These are phyloP conservation scores for Pangasius sanitwongsei DNA, from an alignment of 2,797 vertebrate species.

Conservation along the genomic window DNA sequence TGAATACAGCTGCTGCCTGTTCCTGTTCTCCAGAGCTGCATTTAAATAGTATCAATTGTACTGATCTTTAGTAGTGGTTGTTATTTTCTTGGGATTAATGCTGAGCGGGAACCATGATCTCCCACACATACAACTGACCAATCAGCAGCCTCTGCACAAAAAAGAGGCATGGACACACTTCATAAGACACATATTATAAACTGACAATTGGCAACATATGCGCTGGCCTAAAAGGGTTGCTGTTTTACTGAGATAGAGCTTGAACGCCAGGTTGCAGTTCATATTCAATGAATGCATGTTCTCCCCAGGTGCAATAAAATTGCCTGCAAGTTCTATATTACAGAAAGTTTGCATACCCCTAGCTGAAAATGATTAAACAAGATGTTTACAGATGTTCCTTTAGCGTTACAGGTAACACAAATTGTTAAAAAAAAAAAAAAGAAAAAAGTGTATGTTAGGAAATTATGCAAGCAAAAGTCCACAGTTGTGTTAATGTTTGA, in stretches of 20 bases:
- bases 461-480: no score
- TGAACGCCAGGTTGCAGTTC: background rate
- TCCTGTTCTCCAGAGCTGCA: background rate
- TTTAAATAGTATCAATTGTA: background rate
- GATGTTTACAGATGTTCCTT: no score
- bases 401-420: no score
- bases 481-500: no score
- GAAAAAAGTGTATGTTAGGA: no score
- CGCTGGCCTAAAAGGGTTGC: background rate
- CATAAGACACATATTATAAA: background rate
- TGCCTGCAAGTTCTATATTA: background rate
- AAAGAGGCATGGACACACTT: background rate
- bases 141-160: background rate
- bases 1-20: slow-evolving; percentile 3
- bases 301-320: background rate
- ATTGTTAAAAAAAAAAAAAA: no score
- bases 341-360: background rate
- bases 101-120: background rate
- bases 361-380: background rate
- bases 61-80: background rate
- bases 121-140: background rate
- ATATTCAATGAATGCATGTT: background rate
- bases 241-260: background rate
- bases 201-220: background rate
- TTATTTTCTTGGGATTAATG: background rate